These are phyloP conservation scores for Eilema caniola DNA, from an alignment of 2,888 invertebrate genomes.

Conservation along the genomic window DNA sequence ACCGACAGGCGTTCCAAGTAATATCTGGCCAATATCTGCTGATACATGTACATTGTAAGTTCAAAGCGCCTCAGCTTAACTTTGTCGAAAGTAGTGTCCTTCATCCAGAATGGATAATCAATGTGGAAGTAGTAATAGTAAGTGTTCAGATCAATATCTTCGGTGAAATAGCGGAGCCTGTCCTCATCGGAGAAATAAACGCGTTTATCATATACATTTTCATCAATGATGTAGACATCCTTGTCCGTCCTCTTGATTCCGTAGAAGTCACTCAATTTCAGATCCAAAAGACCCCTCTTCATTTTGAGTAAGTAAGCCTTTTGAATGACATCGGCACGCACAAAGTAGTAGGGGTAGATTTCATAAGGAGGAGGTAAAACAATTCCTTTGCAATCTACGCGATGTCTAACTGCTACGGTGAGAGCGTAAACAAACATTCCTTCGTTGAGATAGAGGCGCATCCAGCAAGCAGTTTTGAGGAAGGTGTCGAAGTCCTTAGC, in stretches of 20 bases:
- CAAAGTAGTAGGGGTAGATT: slow-evolving; percentile 89
- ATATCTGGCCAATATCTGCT: slow-evolving; percentile 89
- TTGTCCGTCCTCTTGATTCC: slow-evolving; percentile 83
- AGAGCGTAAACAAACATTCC: slow-evolving; percentile 87
- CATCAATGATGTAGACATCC: slow-evolving; percentile 87
- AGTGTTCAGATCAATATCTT: slow-evolving; percentile 89
- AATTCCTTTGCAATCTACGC: slow-evolving; percentile 81
- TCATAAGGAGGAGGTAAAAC: slow-evolving; percentile 87
- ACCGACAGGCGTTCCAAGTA: slow-evolving; percentile 85
- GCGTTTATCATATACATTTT: slow-evolving; percentile 88
- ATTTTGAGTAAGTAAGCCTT: slow-evolving; percentile 84
- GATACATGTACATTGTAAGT: slow-evolving; percentile 87
- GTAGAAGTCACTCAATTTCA: slow-evolving; percentile 83
- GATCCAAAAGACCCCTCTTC: slow-evolving; percentile 78
- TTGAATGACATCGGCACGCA: slow-evolving; percentile 89
- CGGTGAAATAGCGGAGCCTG: slow-evolving; percentile 88
- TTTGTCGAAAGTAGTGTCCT: slow-evolving; percentile 73
- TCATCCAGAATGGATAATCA: slow-evolving; percentile 89
- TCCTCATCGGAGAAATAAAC: slow-evolving; percentile 85
- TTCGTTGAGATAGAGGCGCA: slow-evolving; percentile 84
- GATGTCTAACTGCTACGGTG: slow-evolving; percentile 83
- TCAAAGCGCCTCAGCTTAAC: slow-evolving; percentile 80
- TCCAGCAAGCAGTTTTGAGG: slow-evolving; percentile 83
- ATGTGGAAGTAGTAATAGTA: slow-evolving; percentile 88
- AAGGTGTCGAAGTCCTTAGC: slow-evolving; percentile 85